Evolutionary conservation across 2,113 vertebrate genomes (phyloP).

Genomic region (Noctilio leporinus): DNA sequence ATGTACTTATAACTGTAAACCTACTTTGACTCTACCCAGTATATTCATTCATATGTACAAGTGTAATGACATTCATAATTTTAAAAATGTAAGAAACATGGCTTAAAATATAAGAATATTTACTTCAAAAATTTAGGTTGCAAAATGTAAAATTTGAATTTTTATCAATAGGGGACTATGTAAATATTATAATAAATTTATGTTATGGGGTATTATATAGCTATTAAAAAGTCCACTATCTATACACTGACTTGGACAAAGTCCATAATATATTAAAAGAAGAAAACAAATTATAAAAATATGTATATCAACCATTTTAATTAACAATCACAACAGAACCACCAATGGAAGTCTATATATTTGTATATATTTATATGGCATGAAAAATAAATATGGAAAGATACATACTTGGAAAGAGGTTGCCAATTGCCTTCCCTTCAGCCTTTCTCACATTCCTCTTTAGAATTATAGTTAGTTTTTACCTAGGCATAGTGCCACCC

Average conservation of each 20-base stretch:
- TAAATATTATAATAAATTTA: background rate
- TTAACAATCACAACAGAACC: background rate
- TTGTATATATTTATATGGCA: background rate
- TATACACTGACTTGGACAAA: background rate
- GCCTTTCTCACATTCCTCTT: background rate
- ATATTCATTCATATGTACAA: background rate
- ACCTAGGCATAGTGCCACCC: background rate
- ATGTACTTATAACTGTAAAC: background rate
- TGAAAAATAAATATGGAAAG: background rate
- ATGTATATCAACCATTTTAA: background rate
- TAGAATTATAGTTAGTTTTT: background rate
- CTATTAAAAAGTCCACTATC: background rate
- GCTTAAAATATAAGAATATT: background rate
- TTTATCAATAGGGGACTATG: background rate
- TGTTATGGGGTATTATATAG: background rate
- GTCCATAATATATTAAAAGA: background rate
- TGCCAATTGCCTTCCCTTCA: background rate
- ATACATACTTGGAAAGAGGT: background rate
- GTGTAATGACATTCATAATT: background rate
- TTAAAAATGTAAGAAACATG: background rate
- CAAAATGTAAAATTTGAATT: conserved; percentile 1
- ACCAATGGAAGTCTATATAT: background rate
- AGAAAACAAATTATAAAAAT: background rate
- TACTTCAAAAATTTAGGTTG: background rate
- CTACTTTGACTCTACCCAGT: background rate